Conservation (phyloP, 2,888 invertebrate species). For the Helobdella robusta region DNA sequence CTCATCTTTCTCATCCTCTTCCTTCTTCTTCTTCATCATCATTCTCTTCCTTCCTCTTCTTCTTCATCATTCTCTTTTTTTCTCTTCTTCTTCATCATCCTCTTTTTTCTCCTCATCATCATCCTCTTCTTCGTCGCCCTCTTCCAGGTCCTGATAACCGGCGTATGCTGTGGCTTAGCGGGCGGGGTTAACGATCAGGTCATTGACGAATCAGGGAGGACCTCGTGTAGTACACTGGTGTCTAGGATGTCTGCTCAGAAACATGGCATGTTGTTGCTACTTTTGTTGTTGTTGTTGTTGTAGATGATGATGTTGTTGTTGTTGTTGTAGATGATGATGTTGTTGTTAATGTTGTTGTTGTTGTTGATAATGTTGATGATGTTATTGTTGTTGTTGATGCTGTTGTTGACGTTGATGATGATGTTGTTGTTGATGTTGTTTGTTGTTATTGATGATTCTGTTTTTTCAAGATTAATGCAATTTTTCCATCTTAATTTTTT, state of each 20-base stretch:
- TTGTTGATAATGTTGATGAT: neutral
- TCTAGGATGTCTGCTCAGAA: constrained; percentile 14
- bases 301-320: neutral
- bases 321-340: neutral
- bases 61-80: neutral
- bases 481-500: no score
- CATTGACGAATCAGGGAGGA: constrained; percentile 8
- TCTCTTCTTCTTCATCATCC: neutral
- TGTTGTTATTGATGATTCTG: no score
- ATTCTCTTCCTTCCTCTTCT: neutral
- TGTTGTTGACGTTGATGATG: neutral
- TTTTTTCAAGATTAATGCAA: no score
- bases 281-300: neutral
- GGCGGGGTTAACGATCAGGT: neutral
- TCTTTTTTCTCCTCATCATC: neutral
- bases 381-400: neutral
- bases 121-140: neutral
- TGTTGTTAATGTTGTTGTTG: neutral
- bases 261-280: neutral
- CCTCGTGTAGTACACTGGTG: constrained; percentile 20
- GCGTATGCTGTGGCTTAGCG: constrained; percentile 20
- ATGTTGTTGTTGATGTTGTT: no score
- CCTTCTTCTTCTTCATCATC: neutral
- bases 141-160: constrained; percentile 14
- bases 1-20: neutral